Conservation (phyloP, 2,113 vertebrate genomes). For the Tamias sibiricus region DNA sequence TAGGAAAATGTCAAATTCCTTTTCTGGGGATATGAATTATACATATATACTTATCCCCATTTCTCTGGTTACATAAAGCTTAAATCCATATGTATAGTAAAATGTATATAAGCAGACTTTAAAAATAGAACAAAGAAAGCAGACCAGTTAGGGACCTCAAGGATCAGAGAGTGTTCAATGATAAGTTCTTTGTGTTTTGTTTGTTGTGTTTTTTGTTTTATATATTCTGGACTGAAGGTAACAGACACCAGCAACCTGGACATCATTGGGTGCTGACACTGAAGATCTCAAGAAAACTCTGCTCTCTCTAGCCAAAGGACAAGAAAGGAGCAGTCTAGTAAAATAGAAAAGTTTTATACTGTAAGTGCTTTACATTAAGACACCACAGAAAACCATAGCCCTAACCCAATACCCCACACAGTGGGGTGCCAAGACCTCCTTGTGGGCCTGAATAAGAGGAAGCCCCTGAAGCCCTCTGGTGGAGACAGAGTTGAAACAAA, state of each 20-base stretch:
- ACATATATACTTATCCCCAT: neutral
- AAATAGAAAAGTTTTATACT: neutral
- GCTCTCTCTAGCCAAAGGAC: neutral
- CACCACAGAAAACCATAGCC: neutral
- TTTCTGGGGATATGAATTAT: neutral
- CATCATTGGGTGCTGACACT: neutral
- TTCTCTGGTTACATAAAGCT: neutral
- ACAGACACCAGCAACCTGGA: neutral
- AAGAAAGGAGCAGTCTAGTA: neutral
- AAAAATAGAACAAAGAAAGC: neutral
- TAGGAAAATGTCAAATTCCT: neutral
- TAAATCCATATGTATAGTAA: neutral
- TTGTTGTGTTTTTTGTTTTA: neutral
- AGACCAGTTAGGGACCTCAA: neutral
- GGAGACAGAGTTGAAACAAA: neutral
- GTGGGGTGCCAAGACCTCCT: neutral
- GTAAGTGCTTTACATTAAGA: neutral
- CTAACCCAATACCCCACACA: too few relatives aligned
- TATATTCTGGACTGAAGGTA: neutral
- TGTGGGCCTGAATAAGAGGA: too few relatives aligned
- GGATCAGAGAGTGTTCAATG: neutral
- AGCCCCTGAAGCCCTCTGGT: neutral
- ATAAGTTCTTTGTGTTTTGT: neutral
- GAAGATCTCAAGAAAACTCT: neutral
- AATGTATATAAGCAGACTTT: neutral